Conservation (phyloP, 2,113 vertebrate species). For the Salvelinus sp. region DNA sequence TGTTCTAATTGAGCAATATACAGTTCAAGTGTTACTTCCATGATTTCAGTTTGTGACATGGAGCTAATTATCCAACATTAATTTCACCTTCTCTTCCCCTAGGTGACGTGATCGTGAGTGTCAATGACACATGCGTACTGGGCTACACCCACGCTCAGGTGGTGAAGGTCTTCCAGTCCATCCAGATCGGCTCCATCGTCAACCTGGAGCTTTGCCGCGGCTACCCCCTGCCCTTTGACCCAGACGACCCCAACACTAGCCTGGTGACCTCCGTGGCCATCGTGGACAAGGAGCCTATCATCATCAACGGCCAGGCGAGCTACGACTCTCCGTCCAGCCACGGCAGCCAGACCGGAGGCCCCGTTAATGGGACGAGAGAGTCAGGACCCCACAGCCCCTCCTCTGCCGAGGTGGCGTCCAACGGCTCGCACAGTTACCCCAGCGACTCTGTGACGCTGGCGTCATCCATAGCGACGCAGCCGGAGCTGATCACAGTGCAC, state of each 20-base stretch:
- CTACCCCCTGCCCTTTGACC: conserved; percentile 97
- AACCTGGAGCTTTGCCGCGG: conserved; percentile 97
- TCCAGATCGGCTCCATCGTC: conserved; percentile 96
- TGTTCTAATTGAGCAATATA: too few relatives aligned
- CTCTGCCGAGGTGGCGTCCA: conserved; percentile 69
- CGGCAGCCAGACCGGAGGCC: conserved; percentile 83
- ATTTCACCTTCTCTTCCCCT: background rate
- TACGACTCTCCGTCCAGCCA: conserved; percentile 91
- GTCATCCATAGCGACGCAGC: conserved; percentile 95
- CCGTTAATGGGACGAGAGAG: conserved; percentile 79
- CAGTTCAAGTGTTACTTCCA: background rate
- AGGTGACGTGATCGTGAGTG: conserved; percentile 98
- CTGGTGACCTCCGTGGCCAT: conserved; percentile 97
- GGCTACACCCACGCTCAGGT: conserved; percentile 99
- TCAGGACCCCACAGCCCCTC: conserved; percentile 86
- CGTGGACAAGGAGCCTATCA: conserved; percentile 96
- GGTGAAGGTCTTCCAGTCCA: conserved; percentile 99
- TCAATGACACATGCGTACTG: conserved; percentile 93
- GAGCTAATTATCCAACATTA: background rate
- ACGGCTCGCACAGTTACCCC: conserved; percentile 84
- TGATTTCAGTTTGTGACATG: background rate
- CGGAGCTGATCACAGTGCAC: conserved; percentile 97
- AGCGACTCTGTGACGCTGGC: conserved; percentile 92
- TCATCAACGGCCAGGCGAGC: conserved; percentile 93
- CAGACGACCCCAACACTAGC: conserved; percentile 97